phyloP scores from a whole-genome alignment of 2,113 vertebrate genomes.

The Cavia aperea region DNA sequence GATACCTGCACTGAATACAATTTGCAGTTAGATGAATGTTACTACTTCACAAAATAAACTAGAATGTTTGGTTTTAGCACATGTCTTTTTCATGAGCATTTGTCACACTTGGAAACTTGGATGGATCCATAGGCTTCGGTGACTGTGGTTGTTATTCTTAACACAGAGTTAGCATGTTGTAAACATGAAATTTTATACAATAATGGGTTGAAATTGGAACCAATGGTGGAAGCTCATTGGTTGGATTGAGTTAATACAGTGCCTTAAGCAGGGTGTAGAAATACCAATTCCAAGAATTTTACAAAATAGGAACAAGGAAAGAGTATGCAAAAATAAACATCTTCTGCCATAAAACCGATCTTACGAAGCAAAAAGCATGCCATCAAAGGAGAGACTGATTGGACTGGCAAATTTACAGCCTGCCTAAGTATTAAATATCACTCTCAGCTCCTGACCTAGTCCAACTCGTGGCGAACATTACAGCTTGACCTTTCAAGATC shows the following conservation, averaged over 20 bases:
- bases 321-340: constrained; percentile 52
- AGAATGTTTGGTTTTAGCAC: constrained; percentile 56
- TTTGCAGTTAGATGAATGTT: constrained; percentile 57
- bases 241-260: constrained; percentile 61
- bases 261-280: constrained; percentile 37
- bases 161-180: constrained; percentile 71
- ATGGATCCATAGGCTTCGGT: constrained; percentile 44
- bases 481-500: not conserved
- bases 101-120: constrained; percentile 49
- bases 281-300: constrained; percentile 55
- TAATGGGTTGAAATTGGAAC: constrained; percentile 68
- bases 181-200: constrained; percentile 75
- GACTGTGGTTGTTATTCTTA: constrained; percentile 69
- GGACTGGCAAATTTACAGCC: constrained; percentile 35
- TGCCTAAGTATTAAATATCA: constrained; percentile 50
- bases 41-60: constrained; percentile 2
- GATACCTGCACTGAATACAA: not conserved
- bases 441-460: constrained; percentile 21
- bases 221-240: constrained; percentile 59
- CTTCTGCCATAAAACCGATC: constrained; percentile 47
- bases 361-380: constrained; percentile 49
- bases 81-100: constrained; percentile 52
- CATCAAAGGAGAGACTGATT: constrained; percentile 44
- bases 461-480: not conserved
- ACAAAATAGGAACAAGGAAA: constrained; percentile 53